These are phyloP conservation scores for Tethea ocularis DNA, from an alignment of 2,888 invertebrate genomes.

Conservation along the genomic window DNA sequence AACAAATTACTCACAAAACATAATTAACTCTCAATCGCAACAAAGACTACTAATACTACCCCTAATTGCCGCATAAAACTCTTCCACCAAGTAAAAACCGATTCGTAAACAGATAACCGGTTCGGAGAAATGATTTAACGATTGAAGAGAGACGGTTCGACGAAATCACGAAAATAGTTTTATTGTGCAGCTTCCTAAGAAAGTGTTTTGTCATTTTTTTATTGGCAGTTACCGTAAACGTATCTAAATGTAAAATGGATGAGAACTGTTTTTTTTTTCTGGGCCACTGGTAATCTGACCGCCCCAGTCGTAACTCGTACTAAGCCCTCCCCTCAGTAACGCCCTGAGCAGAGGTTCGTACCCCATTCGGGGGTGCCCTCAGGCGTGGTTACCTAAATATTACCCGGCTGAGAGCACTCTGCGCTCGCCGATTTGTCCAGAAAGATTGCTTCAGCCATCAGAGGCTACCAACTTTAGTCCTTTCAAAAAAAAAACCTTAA, in stretches of 20 bases:
- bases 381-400: no score
- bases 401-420: no score
- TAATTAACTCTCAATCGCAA: background rate
- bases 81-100: background rate
- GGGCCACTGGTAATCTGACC: no score
- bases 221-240: background rate
- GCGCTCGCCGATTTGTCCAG: no score
- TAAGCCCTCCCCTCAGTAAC: no score
- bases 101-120: conserved; percentile 1
- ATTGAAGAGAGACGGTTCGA: background rate
- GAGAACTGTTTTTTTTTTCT: no score
- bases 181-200: background rate
- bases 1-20: background rate
- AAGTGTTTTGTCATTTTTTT: background rate
- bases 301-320: no score
- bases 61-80: background rate
- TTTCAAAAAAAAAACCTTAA: no score
- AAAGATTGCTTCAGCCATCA: no score
- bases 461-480: no score
- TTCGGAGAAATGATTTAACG: conserved; percentile 2
- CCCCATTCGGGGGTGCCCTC: no score
- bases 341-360: no score
- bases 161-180: background rate
- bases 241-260: background rate
- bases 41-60: background rate